Base-by-base conservation (phyloP, 2,888 invertebrate genomes). In the Aphidius colemani region DNA sequence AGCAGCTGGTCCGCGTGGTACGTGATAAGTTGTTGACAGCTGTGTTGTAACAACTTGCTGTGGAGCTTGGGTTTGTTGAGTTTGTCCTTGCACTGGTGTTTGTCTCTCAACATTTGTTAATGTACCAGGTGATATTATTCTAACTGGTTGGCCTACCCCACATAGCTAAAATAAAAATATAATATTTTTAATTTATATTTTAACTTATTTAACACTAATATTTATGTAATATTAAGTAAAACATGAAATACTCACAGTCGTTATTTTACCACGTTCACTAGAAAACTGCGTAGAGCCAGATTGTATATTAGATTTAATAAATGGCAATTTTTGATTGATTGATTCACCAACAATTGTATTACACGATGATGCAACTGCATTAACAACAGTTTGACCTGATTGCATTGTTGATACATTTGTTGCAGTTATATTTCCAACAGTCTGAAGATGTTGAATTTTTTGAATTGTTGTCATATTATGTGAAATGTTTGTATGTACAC, bases 1-100 rank as follows among this genome's bases (percentile, higher is more conserved):
- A 9, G 90, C 90, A 0, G 91, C 91, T 11, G 91, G 87, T 2
- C 91, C 91, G 69, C 84, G 74, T 7, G 85, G 84, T 55, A 84
- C 83, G 72, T 84, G 84, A 71, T 83, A 84, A 8, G 82, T 81
- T 9, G 81, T 78, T 53, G 79, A 76, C 61, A 81, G 77, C n/a
- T n/a, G n/a, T 59, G 75, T 83, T 9, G 83, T 80, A 48, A 83
- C 79, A 58, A 82, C 78, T 66, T 82, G 81, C 51, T 79, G 77
- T 3, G 76, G 67, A 45, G 75, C 74, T 60, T 77, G 77, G 53
- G 75, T 77, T 55, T 62, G 58, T 40, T 67, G 71, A 5, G 30
- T 43, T 51, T 78, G 79, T 11, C 30, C 30, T 30, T 30, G 30
- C 5, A 30, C 30, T 5, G 75, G 61, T 56, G 59, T 67, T 66